phyloP scores from a whole-genome alignment of 2,113 vertebrate species.

The Passer montanus region DNA sequence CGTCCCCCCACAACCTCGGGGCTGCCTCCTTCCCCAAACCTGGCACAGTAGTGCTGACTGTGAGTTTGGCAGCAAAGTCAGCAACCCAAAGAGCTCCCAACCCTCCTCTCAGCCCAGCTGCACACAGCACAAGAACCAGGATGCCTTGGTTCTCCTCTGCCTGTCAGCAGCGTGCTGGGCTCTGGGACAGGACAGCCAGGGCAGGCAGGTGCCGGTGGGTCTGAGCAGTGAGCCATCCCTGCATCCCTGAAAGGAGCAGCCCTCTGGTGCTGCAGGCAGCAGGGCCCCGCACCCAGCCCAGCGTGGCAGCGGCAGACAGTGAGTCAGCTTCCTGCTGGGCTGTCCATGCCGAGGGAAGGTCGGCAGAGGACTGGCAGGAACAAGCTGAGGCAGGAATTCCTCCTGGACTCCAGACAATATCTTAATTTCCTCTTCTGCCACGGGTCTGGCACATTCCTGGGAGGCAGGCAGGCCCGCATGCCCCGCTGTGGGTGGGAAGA shows the following conservation, averaged over 20 bases:
- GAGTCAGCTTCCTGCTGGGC: conserved; percentile 64
- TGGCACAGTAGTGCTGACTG: accelerated
- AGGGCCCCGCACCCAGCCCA: neutral
- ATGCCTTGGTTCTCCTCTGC: neutral
- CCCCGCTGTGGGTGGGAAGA: accelerated
- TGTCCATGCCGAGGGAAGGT: neutral
- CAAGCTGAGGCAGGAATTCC: conserved; percentile 42
- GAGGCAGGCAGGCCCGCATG: neutral
- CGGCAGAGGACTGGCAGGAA: conserved; percentile 14
- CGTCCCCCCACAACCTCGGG: accelerated
- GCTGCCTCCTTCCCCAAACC: neutral
- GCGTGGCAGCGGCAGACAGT: neutral
- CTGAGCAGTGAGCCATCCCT: neutral
- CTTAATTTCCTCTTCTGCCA: conserved; percentile 50
- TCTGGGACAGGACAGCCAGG: neutral
- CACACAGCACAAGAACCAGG: neutral
- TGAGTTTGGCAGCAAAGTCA: accelerated
- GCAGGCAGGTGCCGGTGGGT: accelerated
- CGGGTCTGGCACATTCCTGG: conserved; percentile 22
- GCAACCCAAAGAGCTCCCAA: accelerated
- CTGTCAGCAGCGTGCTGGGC: neutral
- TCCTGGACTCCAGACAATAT: conserved; percentile 46
- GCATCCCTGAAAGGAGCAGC: neutral
- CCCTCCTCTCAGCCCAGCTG: neutral
- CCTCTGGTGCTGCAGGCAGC: neutral